These are phyloP conservation scores for Saturnia japonica DNA, from an alignment of 2,888 invertebrate genomes.

Conservation along the genomic window DNA sequence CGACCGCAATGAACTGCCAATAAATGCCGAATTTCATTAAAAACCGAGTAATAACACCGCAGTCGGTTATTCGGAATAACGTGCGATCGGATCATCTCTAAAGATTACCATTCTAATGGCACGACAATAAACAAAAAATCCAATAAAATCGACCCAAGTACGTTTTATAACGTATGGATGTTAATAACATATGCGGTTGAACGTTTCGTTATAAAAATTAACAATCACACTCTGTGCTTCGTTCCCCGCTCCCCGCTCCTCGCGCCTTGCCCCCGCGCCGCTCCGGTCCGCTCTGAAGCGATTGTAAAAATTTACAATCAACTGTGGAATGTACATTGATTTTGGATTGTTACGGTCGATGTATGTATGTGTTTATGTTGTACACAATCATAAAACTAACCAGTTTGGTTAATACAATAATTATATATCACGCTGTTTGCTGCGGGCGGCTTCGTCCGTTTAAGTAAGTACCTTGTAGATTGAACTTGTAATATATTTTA, in stretches of 20 bases:
- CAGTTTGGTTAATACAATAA: not conserved
- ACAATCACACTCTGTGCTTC: constrained; percentile 29
- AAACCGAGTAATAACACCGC: not conserved
- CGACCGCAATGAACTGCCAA: too few relatives aligned
- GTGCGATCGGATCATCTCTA: constrained; percentile 7
- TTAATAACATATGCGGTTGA: constrained; percentile 32
- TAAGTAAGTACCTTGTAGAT: not conserved
- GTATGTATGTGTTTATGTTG: not conserved
- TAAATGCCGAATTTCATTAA: not conserved
- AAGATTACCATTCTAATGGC: constrained; percentile 33
- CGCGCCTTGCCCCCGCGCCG: not conserved
- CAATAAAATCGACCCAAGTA: constrained; percentile 45
- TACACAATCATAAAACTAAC: not conserved
- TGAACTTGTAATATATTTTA: not conserved
- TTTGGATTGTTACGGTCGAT: constrained; percentile 10
- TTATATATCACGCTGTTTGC: not conserved
- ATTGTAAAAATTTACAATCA: constrained; percentile 61
- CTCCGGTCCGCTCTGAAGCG: constrained; percentile 24
- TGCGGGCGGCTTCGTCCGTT: not conserved
- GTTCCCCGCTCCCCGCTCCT: not conserved
- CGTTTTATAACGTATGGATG: constrained; percentile 35
- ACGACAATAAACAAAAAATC: constrained; percentile 37
- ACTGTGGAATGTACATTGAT: constrained; percentile 24
- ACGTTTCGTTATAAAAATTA: constrained; percentile 35
- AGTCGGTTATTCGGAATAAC: not conserved